Evolutionary conservation across 64 coral and sea anemone species (phyloP).

Genomic region (Hydrozoanthus tunicans): DNA sequence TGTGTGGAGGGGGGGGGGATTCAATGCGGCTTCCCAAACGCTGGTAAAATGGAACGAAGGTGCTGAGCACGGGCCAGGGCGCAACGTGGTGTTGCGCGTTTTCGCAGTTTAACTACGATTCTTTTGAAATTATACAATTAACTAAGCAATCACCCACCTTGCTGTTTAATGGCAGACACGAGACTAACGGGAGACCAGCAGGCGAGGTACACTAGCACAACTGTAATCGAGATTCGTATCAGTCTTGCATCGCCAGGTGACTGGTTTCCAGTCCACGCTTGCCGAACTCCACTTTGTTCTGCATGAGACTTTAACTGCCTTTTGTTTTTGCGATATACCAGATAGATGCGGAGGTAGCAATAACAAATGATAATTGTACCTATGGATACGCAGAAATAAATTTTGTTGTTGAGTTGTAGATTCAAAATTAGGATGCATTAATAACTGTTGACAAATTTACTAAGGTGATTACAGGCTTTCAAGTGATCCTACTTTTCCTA

Average conservation of each 20-base stretch:
- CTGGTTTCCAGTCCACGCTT: constrained; percentile 13
- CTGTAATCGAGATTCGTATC: constrained; percentile 17
- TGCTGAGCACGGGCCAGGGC: no score
- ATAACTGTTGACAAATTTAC: no score
- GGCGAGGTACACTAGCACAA: constrained; percentile 33
- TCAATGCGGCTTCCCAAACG: no score
- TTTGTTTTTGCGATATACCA: constrained; percentile 35
- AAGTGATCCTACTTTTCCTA: no score
- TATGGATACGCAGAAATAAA: neutral
- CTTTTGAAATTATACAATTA: no score
- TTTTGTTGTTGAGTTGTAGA: no score
- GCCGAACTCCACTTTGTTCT: neutral
- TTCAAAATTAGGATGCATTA: no score
- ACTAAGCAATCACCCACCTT: neutral
- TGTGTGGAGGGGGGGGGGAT: no score
- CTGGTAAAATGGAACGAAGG: no score
- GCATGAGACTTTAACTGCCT: constrained; percentile 18
- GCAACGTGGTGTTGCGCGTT: no score
- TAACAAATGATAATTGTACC: constrained; percentile 27
- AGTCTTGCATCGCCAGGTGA: constrained; percentile 25
- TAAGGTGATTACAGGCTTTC: no score
- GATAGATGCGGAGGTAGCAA: constrained; percentile 16
- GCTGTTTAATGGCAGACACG: constrained; percentile 8
- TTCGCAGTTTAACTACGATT: no score
- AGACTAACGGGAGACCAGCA: constrained; percentile 25